Percentiles rank a stretch among this genome's conserved stretches.
phyloP scores from a whole-genome alignment of 2,797 vertebrate genomes.

The Morus bassanus region DNA sequence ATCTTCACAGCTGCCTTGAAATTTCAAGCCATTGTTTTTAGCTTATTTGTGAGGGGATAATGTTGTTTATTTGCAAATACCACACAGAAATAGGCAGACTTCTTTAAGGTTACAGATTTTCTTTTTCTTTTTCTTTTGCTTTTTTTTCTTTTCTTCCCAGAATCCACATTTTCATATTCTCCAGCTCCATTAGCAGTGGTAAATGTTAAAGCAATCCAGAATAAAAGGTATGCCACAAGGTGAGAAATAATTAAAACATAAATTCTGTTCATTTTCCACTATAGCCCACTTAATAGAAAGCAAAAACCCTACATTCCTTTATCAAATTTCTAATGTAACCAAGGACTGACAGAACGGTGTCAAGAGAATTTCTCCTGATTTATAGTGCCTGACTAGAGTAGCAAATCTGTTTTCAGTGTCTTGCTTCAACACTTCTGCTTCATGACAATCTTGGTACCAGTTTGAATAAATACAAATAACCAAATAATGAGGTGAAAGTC shows the following conservation, averaged over 20 bases:
- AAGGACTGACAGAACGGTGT: background rate
- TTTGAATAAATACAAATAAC: constrained; percentile 35
- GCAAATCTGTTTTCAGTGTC: background rate
- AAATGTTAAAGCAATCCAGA: constrained; percentile 46
- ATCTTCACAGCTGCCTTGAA: background rate
- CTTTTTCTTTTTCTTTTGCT: background rate
- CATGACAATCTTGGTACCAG: background rate
- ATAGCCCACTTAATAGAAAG: background rate
- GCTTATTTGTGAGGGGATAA: background rate
- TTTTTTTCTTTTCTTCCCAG: background rate
- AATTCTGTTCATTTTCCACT: background rate
- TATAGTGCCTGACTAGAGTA: background rate
- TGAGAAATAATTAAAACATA: background rate
- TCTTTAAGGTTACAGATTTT: background rate
- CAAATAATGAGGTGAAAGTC: constrained; percentile 26
- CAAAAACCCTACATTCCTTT: background rate
- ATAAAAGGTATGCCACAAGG: constrained; percentile 1
- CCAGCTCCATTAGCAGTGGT: background rate
- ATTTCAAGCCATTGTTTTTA: background rate
- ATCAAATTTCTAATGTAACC: background rate
- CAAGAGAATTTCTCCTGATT: background rate
- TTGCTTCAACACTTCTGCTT: constrained; percentile 10
- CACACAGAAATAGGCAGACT: background rate
- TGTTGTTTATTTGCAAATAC: background rate
- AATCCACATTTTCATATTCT: background rate